A percentile compares a stretch with the other conserved stretches of the same genome.
Evolutionary conservation across 64 coral and sea anemone genomes (phyloP).

Genomic region (Orbicella faveolata): DNA sequence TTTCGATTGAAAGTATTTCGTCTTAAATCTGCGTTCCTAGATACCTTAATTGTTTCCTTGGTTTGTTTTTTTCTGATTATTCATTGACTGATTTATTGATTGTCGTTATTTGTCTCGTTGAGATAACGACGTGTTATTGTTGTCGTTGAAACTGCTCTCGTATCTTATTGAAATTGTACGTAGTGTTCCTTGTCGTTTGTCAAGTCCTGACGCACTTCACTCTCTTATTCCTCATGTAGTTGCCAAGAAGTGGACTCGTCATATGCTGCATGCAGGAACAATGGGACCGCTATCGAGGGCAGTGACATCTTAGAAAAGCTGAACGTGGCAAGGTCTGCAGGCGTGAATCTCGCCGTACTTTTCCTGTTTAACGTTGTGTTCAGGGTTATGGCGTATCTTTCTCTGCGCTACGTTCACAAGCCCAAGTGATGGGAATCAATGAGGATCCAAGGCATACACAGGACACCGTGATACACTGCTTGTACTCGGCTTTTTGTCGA

Average conservation of each 20-base stretch:
- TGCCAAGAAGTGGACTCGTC: conserved; percentile 54
- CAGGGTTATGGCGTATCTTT: conserved; percentile 69
- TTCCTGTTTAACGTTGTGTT: conserved; percentile 53
- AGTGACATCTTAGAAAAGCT: conserved; percentile 58
- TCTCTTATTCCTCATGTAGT: conserved; percentile 32
- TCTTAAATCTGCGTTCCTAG: too few relatives aligned
- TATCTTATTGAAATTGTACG: too few relatives aligned
- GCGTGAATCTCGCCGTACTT: conserved; percentile 64
- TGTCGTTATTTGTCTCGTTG: too few relatives aligned
- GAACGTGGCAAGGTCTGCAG: conserved; percentile 52
- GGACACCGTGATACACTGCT: too few relatives aligned
- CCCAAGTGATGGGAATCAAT: conserved; percentile 34
- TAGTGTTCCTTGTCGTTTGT: too few relatives aligned
- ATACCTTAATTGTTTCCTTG: neutral
- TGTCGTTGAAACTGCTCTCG: too few relatives aligned
- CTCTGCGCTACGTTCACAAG: conserved; percentile 72
- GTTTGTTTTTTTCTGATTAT: neutral
- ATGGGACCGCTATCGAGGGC: conserved; percentile 75
- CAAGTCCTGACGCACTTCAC: neutral
- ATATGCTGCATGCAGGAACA: conserved; percentile 71
- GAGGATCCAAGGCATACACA: too few relatives aligned
- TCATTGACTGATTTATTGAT: too few relatives aligned
- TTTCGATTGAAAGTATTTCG: too few relatives aligned
- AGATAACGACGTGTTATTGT: too few relatives aligned
- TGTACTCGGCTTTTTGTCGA: too few relatives aligned